Evolutionary conservation across 2,888 invertebrate genomes (phyloP).

Genomic region (Habroteleia sp.): DNA sequence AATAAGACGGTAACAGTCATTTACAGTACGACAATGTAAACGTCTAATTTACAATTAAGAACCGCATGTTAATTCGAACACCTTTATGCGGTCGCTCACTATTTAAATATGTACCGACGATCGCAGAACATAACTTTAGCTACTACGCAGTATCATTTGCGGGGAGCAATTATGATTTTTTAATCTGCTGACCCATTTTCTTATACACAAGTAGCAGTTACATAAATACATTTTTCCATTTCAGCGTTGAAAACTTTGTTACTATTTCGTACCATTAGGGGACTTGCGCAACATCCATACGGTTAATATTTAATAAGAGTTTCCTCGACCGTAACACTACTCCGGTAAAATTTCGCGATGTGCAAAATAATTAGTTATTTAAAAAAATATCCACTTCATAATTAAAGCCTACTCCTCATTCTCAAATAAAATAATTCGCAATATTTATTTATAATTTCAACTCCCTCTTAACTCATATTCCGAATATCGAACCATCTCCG

Average conservation of each 20-base stretch:
- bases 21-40: constrained; percentile 33
- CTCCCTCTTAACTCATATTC: too few relatives aligned
- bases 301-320: constrained; percentile 22
- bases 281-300: constrained; percentile 14
- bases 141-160: constrained; percentile 41
- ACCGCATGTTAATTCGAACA: constrained; percentile 45
- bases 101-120: constrained; percentile 59
- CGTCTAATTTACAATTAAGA: constrained; percentile 47
- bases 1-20: constrained; percentile 24
- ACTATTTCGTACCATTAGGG: constrained; percentile 25
- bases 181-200: constrained; percentile 55
- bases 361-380: too few relatives aligned
- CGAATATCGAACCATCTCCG: too few relatives aligned
- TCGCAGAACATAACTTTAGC: constrained; percentile 48
- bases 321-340: constrained; percentile 1
- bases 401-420: too few relatives aligned
- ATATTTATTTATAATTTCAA: too few relatives aligned
- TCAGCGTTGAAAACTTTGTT: constrained; percentile 49
- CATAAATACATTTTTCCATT: constrained; percentile 37
- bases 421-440: too few relatives aligned
- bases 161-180: constrained; percentile 51
- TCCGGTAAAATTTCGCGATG: constrained; percentile 5
- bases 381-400: background rate
- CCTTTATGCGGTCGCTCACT: constrained; percentile 45
- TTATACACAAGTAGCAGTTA: constrained; percentile 43